Percentiles rank a stretch among this genome's conserved stretches.
Conservation (phyloP, 2,797 vertebrate genomes). For the Parauchenoglanis ngamensis region DNA sequence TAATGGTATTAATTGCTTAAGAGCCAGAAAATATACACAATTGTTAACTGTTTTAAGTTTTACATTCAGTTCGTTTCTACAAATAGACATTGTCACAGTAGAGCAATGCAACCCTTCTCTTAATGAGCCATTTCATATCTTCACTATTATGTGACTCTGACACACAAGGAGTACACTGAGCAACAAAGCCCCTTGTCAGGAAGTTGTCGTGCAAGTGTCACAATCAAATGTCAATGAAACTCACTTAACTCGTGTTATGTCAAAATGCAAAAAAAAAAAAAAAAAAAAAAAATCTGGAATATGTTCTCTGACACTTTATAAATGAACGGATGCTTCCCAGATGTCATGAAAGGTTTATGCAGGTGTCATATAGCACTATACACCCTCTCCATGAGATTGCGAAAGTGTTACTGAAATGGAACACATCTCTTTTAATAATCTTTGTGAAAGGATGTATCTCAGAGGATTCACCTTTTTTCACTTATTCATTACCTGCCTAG, state of each 20-base stretch:
- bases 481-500: constrained; percentile 27
- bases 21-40: not conserved
- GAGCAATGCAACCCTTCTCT: not conserved
- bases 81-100: too few relatives aligned
- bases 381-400: not conserved
- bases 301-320: not conserved
- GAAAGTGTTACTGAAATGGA: not conserved
- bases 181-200: not conserved
- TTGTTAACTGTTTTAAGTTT: not conserved
- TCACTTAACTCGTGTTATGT: not conserved
- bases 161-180: not conserved
- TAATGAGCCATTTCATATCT: not conserved
- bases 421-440: not conserved
- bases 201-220: not conserved
- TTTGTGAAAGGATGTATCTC: not conserved
- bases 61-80: not conserved
- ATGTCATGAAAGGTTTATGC: not conserved
- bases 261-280: not conserved
- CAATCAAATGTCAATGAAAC: not conserved
- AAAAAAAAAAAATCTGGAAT: not conserved
- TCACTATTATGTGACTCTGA: not conserved
- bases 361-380: not conserved
- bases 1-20: not conserved
- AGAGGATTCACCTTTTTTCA: not conserved
- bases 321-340: not conserved